Evolutionary conservation across 2,797 vertebrate genomes (phyloP).

Genomic region (Valencia hispanica): DNA sequence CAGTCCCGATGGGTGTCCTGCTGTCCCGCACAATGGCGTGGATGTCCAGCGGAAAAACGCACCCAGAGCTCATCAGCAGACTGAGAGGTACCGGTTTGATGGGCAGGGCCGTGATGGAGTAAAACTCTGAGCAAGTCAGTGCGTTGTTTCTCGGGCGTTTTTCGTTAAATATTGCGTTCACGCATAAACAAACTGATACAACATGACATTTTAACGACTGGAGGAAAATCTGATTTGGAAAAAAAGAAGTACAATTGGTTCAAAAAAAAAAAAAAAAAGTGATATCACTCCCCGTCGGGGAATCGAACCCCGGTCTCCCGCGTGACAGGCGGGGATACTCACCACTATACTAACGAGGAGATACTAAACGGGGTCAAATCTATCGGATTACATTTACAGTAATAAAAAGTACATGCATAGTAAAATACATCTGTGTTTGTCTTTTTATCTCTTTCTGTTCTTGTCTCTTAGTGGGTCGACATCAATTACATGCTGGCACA

Average conservation of each 20-base stretch:
- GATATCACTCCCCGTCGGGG: too few relatives aligned
- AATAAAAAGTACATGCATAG: too few relatives aligned
- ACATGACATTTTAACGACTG: too few relatives aligned
- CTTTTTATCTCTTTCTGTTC: background rate
- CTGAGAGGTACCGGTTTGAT: constrained; percentile 81
- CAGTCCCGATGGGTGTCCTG: constrained; percentile 88
- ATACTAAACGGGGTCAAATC: too few relatives aligned
- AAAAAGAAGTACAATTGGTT: background rate
- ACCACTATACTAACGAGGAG: too few relatives aligned
- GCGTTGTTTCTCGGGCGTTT: too few relatives aligned
- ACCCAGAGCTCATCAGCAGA: constrained; percentile 87
- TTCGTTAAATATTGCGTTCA: background rate
- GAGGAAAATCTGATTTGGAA: background rate
- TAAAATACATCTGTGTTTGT: background rate
- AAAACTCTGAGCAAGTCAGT: too few relatives aligned
- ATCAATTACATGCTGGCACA: background rate
- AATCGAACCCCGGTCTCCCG: too few relatives aligned
- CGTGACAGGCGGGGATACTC: too few relatives aligned
- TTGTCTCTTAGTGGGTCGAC: too few relatives aligned
- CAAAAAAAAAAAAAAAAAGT: too few relatives aligned
- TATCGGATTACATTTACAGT: too few relatives aligned
- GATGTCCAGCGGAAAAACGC: constrained; percentile 90
- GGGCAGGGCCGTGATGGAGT: background rate
- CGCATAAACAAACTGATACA: background rate
- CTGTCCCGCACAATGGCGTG: constrained; percentile 90